Evolutionary conservation across 2,113 vertebrate species (phyloP).

Genomic region (Dipodomys stephensi): DNA sequence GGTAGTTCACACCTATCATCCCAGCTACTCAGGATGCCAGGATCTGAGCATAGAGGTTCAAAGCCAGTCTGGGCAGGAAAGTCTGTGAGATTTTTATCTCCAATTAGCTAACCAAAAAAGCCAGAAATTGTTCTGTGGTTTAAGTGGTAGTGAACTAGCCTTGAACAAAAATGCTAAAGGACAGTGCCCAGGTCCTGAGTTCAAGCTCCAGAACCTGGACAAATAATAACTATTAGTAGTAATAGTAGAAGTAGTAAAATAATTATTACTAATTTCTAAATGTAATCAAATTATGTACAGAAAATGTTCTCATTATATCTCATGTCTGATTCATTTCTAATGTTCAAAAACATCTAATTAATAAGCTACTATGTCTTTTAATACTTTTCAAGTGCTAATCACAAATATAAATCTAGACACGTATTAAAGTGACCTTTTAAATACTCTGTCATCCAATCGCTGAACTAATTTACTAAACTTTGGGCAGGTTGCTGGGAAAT

Average conservation of each 20-base stretch:
- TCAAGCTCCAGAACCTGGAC: not conserved
- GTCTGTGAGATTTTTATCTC: too few relatives aligned
- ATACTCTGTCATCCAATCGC: not conserved
- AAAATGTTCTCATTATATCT: not conserved
- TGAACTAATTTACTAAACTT: not conserved
- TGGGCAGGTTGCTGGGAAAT: not conserved
- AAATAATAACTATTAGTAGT: too few relatives aligned
- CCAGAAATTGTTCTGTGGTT: too few relatives aligned
- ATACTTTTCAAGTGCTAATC: constrained; percentile 10
- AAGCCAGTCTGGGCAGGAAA: too few relatives aligned
- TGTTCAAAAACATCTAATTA: not conserved
- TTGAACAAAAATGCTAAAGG: too few relatives aligned
- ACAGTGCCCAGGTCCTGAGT: too few relatives aligned
- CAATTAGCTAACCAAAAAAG: too few relatives aligned
- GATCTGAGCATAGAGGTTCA: too few relatives aligned
- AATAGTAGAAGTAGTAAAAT: not conserved
- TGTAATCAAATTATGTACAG: not conserved
- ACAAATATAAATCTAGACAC: not conserved
- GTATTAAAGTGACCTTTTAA: not conserved
- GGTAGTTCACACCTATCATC: too few relatives aligned
- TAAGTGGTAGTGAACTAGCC: too few relatives aligned
- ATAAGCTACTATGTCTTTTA: not conserved
- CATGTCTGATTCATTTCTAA: not conserved
- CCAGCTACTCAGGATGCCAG: too few relatives aligned
- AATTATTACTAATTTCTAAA: not conserved